phyloP scores from a whole-genome alignment of 2,113 vertebrate genomes.

The Coreoperca whiteheadi region DNA sequence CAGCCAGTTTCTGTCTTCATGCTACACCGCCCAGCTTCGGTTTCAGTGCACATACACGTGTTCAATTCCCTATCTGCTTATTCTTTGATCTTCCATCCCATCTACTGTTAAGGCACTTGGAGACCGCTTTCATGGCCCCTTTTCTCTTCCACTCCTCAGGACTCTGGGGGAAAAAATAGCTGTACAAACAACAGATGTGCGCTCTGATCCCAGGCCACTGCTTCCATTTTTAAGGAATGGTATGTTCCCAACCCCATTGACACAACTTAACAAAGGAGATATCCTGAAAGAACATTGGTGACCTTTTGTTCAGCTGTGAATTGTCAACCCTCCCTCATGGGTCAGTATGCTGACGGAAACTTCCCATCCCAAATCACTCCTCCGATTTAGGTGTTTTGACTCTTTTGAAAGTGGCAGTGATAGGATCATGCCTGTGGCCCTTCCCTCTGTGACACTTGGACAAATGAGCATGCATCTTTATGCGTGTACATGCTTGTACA shows the following conservation, averaged over 20 bases:
- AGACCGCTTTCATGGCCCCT: slow-evolving; percentile 33
- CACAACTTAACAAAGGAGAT: slow-evolving; percentile 33
- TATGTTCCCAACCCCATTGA: slow-evolving; percentile 51
- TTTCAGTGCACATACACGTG: slow-evolving; percentile 57
- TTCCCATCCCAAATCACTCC: not conserved
- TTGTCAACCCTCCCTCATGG: not conserved
- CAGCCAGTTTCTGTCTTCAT: slow-evolving; percentile 74
- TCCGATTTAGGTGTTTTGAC: not conserved
- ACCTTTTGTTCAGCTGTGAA: slow-evolving; percentile 14
- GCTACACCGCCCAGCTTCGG: slow-evolving; percentile 39
- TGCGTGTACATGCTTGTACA: slow-evolving; percentile 19
- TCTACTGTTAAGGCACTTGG: slow-evolving; percentile 33
- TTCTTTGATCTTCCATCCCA: slow-evolving; percentile 63
- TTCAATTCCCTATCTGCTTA: slow-evolving; percentile 39
- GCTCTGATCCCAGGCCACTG: slow-evolving; percentile 55
- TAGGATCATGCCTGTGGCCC: slow-evolving; percentile 15
- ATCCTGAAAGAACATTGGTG: slow-evolving; percentile 20
- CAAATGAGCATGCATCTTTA: slow-evolving; percentile 9
- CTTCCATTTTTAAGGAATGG: slow-evolving; percentile 52
- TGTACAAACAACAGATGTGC: slow-evolving; percentile 72
- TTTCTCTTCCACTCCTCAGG: slow-evolving; percentile 23
- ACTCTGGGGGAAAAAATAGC: slow-evolving; percentile 28
- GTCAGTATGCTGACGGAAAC: slow-evolving; percentile 1
- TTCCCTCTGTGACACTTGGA: slow-evolving; percentile 35
- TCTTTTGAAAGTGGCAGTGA: not conserved